phyloP scores from a whole-genome alignment of 2,113 vertebrate genomes.

The Chauna torquata region DNA sequence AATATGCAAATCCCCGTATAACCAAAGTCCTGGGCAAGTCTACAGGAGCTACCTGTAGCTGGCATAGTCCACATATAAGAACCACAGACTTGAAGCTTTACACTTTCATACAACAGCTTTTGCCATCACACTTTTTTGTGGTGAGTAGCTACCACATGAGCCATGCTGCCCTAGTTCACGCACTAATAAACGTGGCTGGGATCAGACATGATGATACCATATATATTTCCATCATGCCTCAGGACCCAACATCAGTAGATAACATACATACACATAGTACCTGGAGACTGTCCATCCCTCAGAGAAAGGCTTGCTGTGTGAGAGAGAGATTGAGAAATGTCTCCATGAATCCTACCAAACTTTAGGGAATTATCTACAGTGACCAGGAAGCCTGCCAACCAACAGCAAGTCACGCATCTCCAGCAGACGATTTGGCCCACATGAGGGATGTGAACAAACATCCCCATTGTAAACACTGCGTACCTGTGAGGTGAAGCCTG shows the following conservation, averaged over 20 bases:
- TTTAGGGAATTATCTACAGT: not conserved
- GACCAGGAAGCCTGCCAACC: not conserved
- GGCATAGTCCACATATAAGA: accelerated
- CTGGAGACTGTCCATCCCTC: not conserved
- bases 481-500: not conserved
- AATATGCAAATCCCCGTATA: not conserved
- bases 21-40: not conserved
- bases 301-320: not conserved
- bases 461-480: not conserved
- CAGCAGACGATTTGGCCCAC: not conserved
- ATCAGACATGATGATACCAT: not conserved
- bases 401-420: not conserved
- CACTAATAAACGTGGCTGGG: not conserved
- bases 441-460: not conserved
- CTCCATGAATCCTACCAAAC: not conserved
- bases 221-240: not conserved
- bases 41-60: not conserved
- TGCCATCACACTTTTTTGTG: not conserved
- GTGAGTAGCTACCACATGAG: not conserved
- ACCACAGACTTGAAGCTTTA: not conserved
- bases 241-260: too few species aligned
- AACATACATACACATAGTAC: not conserved
- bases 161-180: not conserved
- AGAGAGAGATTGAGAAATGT: not conserved
- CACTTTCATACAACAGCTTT: not conserved